Evolutionary conservation across 2,888 invertebrate species (phyloP), one percentile per base, ranked within the genome.

Genomic region (Cataglyphis rosenhaueri): DNA sequence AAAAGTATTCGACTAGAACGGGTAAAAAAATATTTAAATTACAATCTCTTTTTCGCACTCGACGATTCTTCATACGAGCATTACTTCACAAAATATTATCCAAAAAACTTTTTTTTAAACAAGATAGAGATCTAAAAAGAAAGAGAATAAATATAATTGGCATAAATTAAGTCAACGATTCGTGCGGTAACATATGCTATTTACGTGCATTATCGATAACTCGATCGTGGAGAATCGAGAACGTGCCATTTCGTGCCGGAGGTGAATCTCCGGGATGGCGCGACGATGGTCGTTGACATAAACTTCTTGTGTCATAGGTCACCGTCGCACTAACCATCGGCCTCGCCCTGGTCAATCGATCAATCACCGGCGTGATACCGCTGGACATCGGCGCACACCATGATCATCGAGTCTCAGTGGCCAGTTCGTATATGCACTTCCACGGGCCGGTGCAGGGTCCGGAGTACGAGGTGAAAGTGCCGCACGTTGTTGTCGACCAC

Each of bases 391-490:
- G 82, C 10, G 74, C 41, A 38, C 78, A 52, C 8, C 76, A 74
- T 29, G 87, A 86, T 32, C 89, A 90, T 52, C 91, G 91, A 79
- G 83, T 86, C 35, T 90, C 92, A n/a, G 73, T 91, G 38, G 94
- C 94, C 18, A 94, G 86, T 79, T 94, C 94, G 21, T 94, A 90
- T 85, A 92, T 93, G 92, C 92, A 94, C 74, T 94, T 94, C 83
- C 92, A 94, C 73, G 94, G 94, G 8, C 94, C 94, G 38, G 94
- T 94, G 29, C 93, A 93, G 85, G 94, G 94, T 4, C 94, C 93
- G 12, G 93, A 90, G 83, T 93, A 88, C 84, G 92, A 94, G 86
- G 91, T 94, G 85, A 94, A 94, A 91, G 93, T 94, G 74, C 93
- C 94, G 29, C 91, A 92, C 85, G 84, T 90, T 62, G 79, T 89